These are phyloP conservation scores for Leontocebus nigricollis DNA, from an alignment of 2,797 vertebrate species.

Conservation along the genomic window DNA sequence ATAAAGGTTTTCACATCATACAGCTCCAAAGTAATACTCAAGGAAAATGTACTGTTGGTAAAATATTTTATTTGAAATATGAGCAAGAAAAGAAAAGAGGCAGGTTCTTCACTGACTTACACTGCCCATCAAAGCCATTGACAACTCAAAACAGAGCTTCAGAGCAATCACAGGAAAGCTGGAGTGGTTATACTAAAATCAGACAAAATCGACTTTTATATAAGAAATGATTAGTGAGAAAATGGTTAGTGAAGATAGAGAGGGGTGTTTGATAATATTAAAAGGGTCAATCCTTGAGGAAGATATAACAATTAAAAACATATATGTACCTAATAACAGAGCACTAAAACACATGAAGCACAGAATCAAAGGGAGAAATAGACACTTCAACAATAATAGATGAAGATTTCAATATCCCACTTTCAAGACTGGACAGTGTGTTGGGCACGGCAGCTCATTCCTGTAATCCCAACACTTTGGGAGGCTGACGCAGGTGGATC, in stretches of 20 bases:
- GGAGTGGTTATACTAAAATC: neutral
- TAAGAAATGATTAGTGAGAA: neutral
- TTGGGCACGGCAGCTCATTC: neutral
- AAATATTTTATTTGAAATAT: slow-evolving; percentile 2
- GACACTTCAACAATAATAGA: neutral
- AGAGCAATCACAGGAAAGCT: neutral
- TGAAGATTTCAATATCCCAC: neutral
- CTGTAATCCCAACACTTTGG: neutral
- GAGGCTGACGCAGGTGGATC: neutral
- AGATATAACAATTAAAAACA: slow-evolving; percentile 1
- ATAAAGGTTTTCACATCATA: neutral
- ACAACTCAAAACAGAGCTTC: slow-evolving; percentile 18
- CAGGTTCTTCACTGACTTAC: neutral
- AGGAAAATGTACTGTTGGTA: neutral
- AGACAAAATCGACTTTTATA: neutral
- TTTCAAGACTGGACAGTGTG: neutral
- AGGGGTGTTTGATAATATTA: neutral
- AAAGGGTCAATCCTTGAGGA: neutral
- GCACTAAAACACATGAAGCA: neutral
- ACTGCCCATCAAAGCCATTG: neutral
- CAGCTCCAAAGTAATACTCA: neutral
- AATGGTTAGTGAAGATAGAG: neutral
- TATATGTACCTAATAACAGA: neutral
- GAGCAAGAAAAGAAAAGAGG: neutral
- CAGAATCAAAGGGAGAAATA: neutral